These are phyloP conservation scores for Cephonodes hylas DNA, from an alignment of 2,888 invertebrate species.

Conservation along the genomic window DNA sequence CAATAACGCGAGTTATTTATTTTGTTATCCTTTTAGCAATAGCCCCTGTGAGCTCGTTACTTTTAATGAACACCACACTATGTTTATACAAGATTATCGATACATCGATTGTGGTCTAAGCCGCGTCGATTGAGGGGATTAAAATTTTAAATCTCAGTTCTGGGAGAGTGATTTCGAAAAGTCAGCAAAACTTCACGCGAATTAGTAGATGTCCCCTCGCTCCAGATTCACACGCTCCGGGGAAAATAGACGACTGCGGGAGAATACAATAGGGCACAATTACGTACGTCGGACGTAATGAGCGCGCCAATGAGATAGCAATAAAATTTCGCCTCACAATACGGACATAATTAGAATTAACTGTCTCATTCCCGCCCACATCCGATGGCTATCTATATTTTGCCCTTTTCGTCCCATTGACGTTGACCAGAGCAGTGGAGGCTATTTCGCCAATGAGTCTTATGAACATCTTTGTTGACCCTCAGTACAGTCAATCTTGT, in stretches of 20 bases:
- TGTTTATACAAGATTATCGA: conserved; percentile 50
- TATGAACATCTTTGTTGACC: conserved; percentile 5
- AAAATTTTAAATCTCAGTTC: conserved; percentile 13
- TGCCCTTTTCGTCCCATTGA: conserved; percentile 48
- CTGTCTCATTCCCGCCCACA: conserved; percentile 76
- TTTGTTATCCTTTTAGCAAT: conserved; percentile 70
- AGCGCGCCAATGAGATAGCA: conserved; percentile 76
- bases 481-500: background rate
- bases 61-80: conserved; percentile 55
- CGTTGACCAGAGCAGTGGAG: conserved; percentile 39
- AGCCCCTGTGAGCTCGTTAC: conserved; percentile 49
- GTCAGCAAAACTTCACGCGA: conserved; percentile 49
- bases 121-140: conserved; percentile 10
- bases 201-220: conserved; percentile 54
- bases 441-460: background rate
- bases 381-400: conserved; percentile 62
- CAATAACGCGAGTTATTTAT: conserved; percentile 66
- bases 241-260: conserved; percentile 60
- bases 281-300: conserved; percentile 62
- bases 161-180: conserved; percentile 30
- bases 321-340: conserved; percentile 78
- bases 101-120: conserved; percentile 34
- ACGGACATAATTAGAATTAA: conserved; percentile 78
- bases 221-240: conserved; percentile 69
- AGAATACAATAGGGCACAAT: conserved; percentile 71